Base-by-base conservation (phyloP, 2,113 vertebrate genomes). In the Ploceus nigricollis region DNA sequence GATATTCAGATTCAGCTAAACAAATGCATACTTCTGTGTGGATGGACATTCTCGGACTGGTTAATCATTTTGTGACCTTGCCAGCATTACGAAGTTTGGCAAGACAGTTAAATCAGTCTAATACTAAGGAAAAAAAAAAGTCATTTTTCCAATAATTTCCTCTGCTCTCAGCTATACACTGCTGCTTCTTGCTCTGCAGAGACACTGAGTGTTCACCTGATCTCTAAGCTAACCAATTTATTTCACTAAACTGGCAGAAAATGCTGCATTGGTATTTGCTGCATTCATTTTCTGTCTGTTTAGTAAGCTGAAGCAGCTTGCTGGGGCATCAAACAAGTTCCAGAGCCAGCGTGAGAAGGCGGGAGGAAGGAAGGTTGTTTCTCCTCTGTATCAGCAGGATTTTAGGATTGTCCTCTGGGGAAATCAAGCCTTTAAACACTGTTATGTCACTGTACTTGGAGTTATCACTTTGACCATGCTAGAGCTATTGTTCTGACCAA, bases 181-280 rank as follows among this genome's bases (percentile, higher is more conserved):
- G 22, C 42, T 80, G 47, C 15, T 69, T 72, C 80, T 57, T 77
- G 37, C 37, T 73, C 70, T 83, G 40, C 53, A 90, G 68, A 80
- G 42, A 54, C 16, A 17, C 45, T 66, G 28, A 78, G 27, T 72
- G 23, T 23, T 86, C 65, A 76, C 72, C 68, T 89, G 63, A 76
- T 60, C 66, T 48, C 66, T 64, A 40, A 3, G 19, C 37, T 82
- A 83, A 91, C 28, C 42, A 70, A 76, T 70, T 92, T 65, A 80
- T n/a, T 72, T 86, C 66, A 82, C 79, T 65, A 93, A 93, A 80
- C 73, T 65, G 54, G 75, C 48, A 94, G 82, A 85, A 95, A 79
- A 90, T 53, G 56, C 50, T 72, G 40, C 37, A 13, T 19, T 87
- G n/a, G 45, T 94, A 65, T 85, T 92, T 95, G 50, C 57, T 57